These are phyloP conservation scores for Onychostoma macrolepis DNA, from an alignment of 2,113 vertebrate species.

Conservation along the genomic window DNA sequence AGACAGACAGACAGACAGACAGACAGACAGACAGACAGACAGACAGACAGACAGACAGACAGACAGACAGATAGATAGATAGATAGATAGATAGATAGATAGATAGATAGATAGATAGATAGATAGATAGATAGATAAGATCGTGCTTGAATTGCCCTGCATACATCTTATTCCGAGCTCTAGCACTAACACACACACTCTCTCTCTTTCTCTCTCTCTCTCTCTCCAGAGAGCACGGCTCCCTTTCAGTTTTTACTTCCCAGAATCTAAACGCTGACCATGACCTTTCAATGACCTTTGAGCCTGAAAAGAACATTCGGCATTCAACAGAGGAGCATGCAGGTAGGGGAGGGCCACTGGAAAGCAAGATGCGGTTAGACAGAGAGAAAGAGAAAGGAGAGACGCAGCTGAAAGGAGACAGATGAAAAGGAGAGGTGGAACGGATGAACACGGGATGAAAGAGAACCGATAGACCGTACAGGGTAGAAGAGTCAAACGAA, in stretches of 20 bases:
- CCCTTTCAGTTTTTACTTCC: slow-evolving; percentile 41
- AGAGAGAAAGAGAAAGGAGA: slow-evolving; percentile 19
- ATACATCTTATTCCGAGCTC: slow-evolving; percentile 8
- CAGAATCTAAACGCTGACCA: slow-evolving; percentile 39
- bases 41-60: background rate
- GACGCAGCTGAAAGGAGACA: background rate
- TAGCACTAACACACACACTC: background rate
- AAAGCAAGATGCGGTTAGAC: slow-evolving; percentile 11
- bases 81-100: too few relatives aligned
- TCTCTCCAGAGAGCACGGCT: slow-evolving; percentile 30
- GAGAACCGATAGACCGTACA: slow-evolving; percentile 8
- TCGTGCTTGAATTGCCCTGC: slow-evolving; percentile 15
- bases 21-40: background rate
- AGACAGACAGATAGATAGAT: too few relatives aligned
- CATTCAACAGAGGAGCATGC: background rate
- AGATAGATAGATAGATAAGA: too few relatives aligned
- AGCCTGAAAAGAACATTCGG: slow-evolving; percentile 27
- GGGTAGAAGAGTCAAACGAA: slow-evolving; percentile 24
- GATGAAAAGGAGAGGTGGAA: slow-evolving; percentile 30
- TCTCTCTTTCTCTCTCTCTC: slow-evolving; percentile 32
- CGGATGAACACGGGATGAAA: slow-evolving; percentile 30
- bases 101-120: too few relatives aligned
- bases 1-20: background rate
- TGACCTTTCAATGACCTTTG: slow-evolving; percentile 35
- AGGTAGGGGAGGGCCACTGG: slow-evolving; percentile 9